A percentile compares a stretch with the other conserved stretches of the same genome.
Conservation (phyloP, 1,140 invertebrate species). For the Lysiphlebus fabarum region DNA sequence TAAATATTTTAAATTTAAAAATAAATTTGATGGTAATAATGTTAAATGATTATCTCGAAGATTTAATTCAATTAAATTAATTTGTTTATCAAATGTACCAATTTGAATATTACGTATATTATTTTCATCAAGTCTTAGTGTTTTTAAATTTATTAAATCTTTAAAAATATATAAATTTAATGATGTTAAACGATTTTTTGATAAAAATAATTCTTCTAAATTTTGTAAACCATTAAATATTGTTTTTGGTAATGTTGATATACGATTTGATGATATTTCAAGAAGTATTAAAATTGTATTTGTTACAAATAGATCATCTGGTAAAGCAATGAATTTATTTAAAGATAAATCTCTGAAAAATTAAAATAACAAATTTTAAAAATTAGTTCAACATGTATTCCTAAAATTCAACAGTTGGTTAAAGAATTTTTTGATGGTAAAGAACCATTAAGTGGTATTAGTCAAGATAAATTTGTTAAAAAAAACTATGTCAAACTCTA, state of each 20-base stretch:
- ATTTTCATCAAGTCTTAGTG: slow-evolving; percentile 71
- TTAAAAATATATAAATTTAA: slow-evolving; percentile 60
- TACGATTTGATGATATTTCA: slow-evolving; percentile 54
- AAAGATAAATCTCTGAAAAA: slow-evolving; percentile 65
- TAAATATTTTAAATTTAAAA: slow-evolving; percentile 55
- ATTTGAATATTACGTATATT: slow-evolving; percentile 60
- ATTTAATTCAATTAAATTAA: slow-evolving; percentile 59
- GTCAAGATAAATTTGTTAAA: too few relatives aligned
- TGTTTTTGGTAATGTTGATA: slow-evolving; percentile 42
- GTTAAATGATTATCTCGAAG: slow-evolving; percentile 62
- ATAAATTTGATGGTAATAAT: slow-evolving; percentile 57
- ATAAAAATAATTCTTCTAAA: slow-evolving; percentile 57
- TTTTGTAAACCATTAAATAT: slow-evolving; percentile 47
- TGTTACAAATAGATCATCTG: slow-evolving; percentile 48
- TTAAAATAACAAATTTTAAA: too few relatives aligned
- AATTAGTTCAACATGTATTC: too few relatives aligned
- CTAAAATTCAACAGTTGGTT: not conserved
- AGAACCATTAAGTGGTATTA: not conserved
- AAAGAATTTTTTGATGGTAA: slow-evolving; percentile 8
- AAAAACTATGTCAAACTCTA: too few relatives aligned
- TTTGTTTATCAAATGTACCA: slow-evolving; percentile 54
- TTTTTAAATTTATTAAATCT: slow-evolving; percentile 62
- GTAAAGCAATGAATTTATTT: slow-evolving; percentile 65
- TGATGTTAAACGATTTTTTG: slow-evolving; percentile 48
- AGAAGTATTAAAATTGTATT: slow-evolving; percentile 47